A percentile compares a stretch with the other conserved stretches of the same genome.
These are phyloP conservation scores for Lamellibrachia columna DNA, from an alignment of 2,888 invertebrate species.

Conservation along the genomic window DNA sequence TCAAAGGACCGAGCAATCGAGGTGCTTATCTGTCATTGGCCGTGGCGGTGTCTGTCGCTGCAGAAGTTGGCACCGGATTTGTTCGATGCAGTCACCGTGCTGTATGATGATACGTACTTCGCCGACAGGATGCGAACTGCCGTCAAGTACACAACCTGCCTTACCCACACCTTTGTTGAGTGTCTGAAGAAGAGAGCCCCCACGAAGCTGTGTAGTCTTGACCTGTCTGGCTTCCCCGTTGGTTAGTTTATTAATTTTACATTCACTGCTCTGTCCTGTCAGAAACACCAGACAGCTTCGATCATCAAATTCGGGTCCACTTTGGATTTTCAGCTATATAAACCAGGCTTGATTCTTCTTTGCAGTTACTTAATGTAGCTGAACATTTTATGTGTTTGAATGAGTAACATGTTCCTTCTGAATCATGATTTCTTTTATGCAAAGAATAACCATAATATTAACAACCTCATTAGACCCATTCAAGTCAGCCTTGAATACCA, in stretches of 20 bases:
- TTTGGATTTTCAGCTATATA: no score
- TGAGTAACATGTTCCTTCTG: not conserved
- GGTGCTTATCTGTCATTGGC: constrained; percentile 56
- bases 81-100: constrained; percentile 48
- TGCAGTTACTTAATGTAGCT: not conserved
- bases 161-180: constrained; percentile 60
- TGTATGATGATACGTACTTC: constrained; percentile 50
- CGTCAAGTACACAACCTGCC: constrained; percentile 58
- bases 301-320: no score
- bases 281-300: no score
- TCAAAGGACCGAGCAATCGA: constrained; percentile 56
- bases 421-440: not conserved
- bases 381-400: not conserved
- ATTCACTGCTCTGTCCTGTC: no score
- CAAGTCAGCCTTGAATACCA: no score
- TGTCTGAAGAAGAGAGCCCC: constrained; percentile 51
- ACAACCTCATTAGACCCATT: not conserved
- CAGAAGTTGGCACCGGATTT: constrained; percentile 53
- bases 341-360: no score
- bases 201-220: constrained; percentile 54
- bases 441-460: not conserved
- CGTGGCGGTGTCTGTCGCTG: constrained; percentile 49
- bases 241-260: constrained; percentile 43
- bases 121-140: constrained; percentile 50
- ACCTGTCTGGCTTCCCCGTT: constrained; percentile 60